These are phyloP conservation scores for Synodontis membranacea DNA, from an alignment of 2,113 vertebrate genomes.

Conservation along the genomic window DNA sequence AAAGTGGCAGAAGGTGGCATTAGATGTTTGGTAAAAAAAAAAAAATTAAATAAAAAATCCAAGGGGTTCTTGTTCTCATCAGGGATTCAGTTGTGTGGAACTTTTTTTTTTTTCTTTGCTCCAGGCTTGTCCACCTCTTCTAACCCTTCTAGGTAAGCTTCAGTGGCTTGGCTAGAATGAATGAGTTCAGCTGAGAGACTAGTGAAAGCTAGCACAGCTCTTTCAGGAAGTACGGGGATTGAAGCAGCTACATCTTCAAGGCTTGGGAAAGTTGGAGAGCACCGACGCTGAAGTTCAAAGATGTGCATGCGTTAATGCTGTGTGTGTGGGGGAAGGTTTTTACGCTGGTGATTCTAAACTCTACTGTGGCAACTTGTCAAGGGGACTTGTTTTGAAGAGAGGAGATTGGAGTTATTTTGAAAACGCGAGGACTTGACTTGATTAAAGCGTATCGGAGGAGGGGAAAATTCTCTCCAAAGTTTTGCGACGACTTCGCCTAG, in stretches of 20 bases:
- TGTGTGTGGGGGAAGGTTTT: not conserved
- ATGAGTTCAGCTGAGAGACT: conserved; percentile 30
- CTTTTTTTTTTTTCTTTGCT: conserved; percentile 46
- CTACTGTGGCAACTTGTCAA: not conserved
- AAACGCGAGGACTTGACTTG: not conserved
- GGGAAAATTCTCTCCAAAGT: not conserved
- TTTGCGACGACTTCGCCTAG: not conserved
- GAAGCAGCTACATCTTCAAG: conserved; percentile 62
- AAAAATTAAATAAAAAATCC: no score
- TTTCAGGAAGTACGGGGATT: conserved; percentile 55
- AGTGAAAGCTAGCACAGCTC: conserved; percentile 41
- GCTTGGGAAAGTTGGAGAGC: conserved; percentile 33
- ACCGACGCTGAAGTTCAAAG: conserved; percentile 34
- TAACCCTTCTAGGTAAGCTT: conserved; percentile 69
- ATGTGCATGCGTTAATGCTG: not conserved
- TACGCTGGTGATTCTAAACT: not conserved
- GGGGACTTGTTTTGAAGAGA: not conserved
- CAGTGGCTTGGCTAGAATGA: conserved; percentile 63
- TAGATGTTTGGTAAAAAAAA: conserved; percentile 54
- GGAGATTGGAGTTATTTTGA: not conserved
- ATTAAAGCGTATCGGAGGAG: not conserved
- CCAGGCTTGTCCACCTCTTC: conserved; percentile 57
- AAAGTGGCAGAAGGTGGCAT: conserved; percentile 43
- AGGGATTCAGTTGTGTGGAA: conserved; percentile 61
- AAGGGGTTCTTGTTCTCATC: conserved; percentile 55